Base-by-base conservation (phyloP, 2,113 vertebrate species). In the Limnothrissa miodon region DNA sequence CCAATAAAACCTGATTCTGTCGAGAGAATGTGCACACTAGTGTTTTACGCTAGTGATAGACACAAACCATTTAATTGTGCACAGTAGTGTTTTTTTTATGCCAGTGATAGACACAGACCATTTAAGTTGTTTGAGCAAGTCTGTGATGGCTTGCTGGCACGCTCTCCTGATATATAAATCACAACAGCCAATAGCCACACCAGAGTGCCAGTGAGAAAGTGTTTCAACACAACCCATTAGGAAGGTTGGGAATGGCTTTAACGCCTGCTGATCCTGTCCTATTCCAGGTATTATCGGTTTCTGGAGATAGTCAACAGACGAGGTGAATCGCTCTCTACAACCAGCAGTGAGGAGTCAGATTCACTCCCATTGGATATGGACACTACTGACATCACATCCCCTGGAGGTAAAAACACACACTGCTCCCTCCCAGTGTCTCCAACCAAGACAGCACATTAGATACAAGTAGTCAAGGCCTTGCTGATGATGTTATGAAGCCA, bases 281-380 rank as follows among this genome's bases (percentile, higher is more conserved):
- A 15, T 33, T 36, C 1, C 29, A 74, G 66, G 33, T 74, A 74
- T 17, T 74, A 74, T 36, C 66, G 29, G 11, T 74, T 74, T 33
- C 36, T 74, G 66, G 66, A 74, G 33, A 74, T 74, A 33, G 66
- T 74, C 29, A 74, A 74, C 66, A 74, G 66, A 33, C 66, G 66
- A 74, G 15, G 4, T 74, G 66, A 15, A 74, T 33, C 66, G 13
- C 4, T 17, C 66, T 36, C 66, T 5, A 2, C 66, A 74, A 33
- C 66, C 5, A 36, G 11, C 66, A 36, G 11, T 15, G 66, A 74
- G 15, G 25, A 74, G 4, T 1, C 15, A 29, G 66, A 74, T 15
- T 10, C 4, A 10, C 51, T 23, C 1, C 51, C 23, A 6, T 4
- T 23, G 7, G 5, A 15, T 74, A 29, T 74, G 33, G 66, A 74